A percentile compares a stretch with the other conserved stretches of the same genome.
Evolutionary conservation across 2,888 invertebrate species (phyloP).

Genomic region (Byasa hedistus): DNA sequence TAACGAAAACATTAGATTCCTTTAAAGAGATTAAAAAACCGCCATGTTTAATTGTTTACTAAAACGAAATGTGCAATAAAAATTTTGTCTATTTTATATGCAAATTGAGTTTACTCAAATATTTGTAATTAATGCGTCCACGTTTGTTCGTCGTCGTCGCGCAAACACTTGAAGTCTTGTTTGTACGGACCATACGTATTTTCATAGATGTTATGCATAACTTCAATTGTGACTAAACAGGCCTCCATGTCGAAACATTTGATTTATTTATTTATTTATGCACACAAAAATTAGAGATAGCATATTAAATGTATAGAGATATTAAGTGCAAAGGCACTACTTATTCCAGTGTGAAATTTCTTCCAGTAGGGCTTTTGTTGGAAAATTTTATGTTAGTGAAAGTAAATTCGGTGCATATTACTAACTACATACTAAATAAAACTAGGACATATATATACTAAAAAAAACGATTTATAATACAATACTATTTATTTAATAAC

Average conservation of each 20-base stretch:
- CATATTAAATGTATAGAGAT: too few relatives aligned
- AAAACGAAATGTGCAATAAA: conserved; percentile 19
- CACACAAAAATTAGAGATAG: too few relatives aligned
- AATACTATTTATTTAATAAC: neutral
- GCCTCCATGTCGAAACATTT: neutral
- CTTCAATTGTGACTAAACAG: neutral
- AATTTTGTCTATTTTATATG: conserved; percentile 15
- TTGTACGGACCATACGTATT: conserved; percentile 7
- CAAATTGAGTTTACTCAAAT: conserved; percentile 12
- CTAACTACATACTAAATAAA: too few relatives aligned
- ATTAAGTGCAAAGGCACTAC: too few relatives aligned
- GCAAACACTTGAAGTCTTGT: conserved; percentile 22
- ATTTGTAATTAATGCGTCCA: conserved; percentile 11
- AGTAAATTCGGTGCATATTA: too few relatives aligned
- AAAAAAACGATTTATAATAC: neutral
- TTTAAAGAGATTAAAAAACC: too few relatives aligned
- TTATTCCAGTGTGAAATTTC: too few relatives aligned
- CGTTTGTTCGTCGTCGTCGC: conserved; percentile 6
- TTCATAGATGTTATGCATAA: conserved; percentile 5
- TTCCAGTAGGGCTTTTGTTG: too few relatives aligned
- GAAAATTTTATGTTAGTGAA: too few relatives aligned
- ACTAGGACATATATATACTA: too few relatives aligned
- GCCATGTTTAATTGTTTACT: neutral
- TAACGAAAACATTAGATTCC: too few relatives aligned
- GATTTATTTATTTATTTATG: too few relatives aligned